phyloP scores from a whole-genome alignment of 1,140 invertebrate genomes.

The Megathymus violae region DNA sequence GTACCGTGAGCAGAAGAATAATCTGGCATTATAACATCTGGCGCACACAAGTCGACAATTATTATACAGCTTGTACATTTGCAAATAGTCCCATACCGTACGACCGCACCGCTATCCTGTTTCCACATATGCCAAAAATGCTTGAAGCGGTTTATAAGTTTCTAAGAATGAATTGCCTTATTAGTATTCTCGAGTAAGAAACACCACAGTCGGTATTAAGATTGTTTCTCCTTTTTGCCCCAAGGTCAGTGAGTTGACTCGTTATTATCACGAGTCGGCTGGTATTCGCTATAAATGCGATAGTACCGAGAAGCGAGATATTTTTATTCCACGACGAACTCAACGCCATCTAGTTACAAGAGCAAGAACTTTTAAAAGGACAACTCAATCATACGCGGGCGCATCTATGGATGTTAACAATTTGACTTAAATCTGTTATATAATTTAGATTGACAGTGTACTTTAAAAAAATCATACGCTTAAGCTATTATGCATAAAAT shows the following conservation, averaged over 20 bases:
- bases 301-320: slow-evolving; percentile 49
- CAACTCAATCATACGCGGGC: background rate
- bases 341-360: slow-evolving; percentile 55
- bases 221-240: slow-evolving; percentile 73
- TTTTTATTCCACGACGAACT: slow-evolving; percentile 37
- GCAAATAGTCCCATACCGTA: slow-evolving; percentile 3
- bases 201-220: slow-evolving; percentile 56
- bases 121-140: slow-evolving; percentile 25
- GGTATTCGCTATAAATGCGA: slow-evolving; percentile 30
- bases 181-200: slow-evolving; percentile 65
- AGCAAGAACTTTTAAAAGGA: slow-evolving; percentile 25
- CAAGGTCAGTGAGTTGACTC: slow-evolving; percentile 77
- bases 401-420: too few relatives aligned
- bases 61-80: slow-evolving; percentile 1
- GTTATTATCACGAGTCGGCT: slow-evolving; percentile 59
- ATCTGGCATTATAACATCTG: too few relatives aligned
- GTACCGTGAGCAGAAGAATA: too few relatives aligned
- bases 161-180: slow-evolving; percentile 54
- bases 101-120: slow-evolving; percentile 16
- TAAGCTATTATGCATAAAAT: too few relatives aligned
- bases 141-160: slow-evolving; percentile 22
- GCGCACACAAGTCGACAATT: slow-evolving; percentile 3
- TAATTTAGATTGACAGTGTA: too few relatives aligned
- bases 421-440: too few relatives aligned
- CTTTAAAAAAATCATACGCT: too few relatives aligned